phyloP scores from a whole-genome alignment of 1,140 invertebrate species.

The Ylistrum balloti region DNA sequence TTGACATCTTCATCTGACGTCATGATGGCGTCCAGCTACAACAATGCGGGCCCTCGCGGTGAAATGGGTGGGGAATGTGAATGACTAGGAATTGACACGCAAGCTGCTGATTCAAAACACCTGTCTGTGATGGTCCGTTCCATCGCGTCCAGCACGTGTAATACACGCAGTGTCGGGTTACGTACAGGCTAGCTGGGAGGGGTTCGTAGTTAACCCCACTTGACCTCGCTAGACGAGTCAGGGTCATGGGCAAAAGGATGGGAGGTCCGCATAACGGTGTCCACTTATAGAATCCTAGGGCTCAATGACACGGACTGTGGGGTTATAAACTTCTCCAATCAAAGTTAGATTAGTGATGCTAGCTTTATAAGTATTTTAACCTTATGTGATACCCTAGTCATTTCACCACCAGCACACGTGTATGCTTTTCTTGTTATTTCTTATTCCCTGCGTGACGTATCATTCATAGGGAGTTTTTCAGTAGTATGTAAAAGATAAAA shows the following conservation, averaged over 20 bases:
- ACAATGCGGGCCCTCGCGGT: neutral
- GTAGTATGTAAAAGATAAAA: no score
- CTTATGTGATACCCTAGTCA: no score
- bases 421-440: no score
- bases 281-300: neutral
- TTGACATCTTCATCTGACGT: slow-evolving; percentile 26
- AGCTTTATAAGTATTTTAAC: no score
- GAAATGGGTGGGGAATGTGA: slow-evolving; percentile 37
- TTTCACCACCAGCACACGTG: no score
- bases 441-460: no score
- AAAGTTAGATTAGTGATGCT: no score
- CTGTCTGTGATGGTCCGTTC: neutral
- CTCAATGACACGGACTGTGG: neutral
- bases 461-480: no score
- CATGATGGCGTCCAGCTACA: neutral
- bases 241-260: neutral
- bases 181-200: neutral
- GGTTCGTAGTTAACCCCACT: neutral
- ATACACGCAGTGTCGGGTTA: neutral
- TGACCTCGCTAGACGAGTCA: neutral
- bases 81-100: neutral
- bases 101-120: neutral
- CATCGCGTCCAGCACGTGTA: slow-evolving; percentile 2
- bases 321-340: neutral
- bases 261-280: neutral